Percentiles rank a stretch among this genome's conserved stretches.
Conservation (phyloP, 2,113 vertebrate species). For the Stictonetta naevosa region DNA sequence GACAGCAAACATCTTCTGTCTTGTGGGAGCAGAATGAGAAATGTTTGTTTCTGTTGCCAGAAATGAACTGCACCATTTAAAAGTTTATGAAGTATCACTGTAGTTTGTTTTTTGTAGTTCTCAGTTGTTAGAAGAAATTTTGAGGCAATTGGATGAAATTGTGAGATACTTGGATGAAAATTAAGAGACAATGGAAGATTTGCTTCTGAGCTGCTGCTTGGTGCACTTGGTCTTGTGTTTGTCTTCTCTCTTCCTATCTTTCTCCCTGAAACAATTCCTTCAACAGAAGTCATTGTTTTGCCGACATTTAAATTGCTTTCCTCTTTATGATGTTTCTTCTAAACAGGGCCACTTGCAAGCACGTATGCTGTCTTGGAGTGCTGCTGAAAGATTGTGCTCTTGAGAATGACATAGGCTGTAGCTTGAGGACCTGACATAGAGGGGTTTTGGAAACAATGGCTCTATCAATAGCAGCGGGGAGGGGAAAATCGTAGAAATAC, state of each 20-base stretch:
- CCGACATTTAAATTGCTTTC: neutral
- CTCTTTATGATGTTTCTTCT: neutral
- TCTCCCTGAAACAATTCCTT: neutral
- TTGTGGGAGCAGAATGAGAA: neutral
- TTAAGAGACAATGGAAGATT: neutral
- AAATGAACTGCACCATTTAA: neutral
- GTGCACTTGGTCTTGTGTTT: neutral
- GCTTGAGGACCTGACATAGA: neutral
- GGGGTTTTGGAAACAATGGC: neutral
- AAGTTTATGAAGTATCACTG: neutral
- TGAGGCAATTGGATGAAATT: neutral
- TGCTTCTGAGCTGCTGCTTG: neutral
- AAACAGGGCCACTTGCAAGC: neutral
- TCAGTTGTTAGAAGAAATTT: neutral
- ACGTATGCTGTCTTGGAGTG: neutral
- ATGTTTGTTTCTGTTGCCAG: neutral
- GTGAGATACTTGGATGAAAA: neutral
- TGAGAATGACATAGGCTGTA: neutral
- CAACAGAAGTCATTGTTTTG: neutral
- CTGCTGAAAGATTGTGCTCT: neutral
- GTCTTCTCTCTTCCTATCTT: neutral
- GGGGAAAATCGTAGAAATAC: neutral
- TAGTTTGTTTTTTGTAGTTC: neutral
- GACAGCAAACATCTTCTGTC: neutral
- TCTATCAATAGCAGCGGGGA: neutral